Base-by-base conservation (phyloP, 2,113 vertebrate species). In the Ovis aries region DNA sequence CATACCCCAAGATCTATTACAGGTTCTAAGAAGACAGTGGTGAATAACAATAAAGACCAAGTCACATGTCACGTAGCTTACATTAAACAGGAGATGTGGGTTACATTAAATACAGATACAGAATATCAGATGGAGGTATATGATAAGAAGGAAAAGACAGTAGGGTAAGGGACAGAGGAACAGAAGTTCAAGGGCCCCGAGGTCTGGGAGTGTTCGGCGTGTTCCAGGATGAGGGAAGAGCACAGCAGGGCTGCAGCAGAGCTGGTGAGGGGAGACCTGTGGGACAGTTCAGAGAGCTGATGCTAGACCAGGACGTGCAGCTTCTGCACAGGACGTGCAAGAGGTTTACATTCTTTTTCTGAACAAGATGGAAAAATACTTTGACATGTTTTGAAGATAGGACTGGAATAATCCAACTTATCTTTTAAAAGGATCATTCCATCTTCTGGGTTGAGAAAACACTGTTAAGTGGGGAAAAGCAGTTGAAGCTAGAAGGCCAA, bases 301-400 rank as follows among this genome's bases (percentile, higher is more conserved):
- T 31, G 29, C 14, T 5, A 36, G 25, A 29, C 16, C 33, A 23
- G 27, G 88, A 27, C 16, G 27, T 1, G 3, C 0, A 1, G 16
- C 59, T 81, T 55, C 80, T 62, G 60, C 50, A 53, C 1, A 78
- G 53, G 48, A 60, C n/a, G 0, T 40, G 4, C 29, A 77, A 64
- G 36, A 13, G 10, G 16, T 80, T 60, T 60, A 45, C 36, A 88
- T 84, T 71, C 62, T 43, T 77, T 71, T 78, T 64, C 23, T 55
- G 48, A 81, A 33, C 13, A 14, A 95, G 13, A 81, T 31, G 48
- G 7, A 88, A 92, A 64, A 92, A 77, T 31, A 88, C 31, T 91
- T 67, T 29, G 23, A 71, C 40, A 67, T 53, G 36, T 57, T 43
- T 23, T 78, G n/a, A 91, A 90, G 9, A 88, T 3, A 62, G 55